Conservation (phyloP, 2,888 invertebrate genomes). For the Torymus aiolomorphi region DNA sequence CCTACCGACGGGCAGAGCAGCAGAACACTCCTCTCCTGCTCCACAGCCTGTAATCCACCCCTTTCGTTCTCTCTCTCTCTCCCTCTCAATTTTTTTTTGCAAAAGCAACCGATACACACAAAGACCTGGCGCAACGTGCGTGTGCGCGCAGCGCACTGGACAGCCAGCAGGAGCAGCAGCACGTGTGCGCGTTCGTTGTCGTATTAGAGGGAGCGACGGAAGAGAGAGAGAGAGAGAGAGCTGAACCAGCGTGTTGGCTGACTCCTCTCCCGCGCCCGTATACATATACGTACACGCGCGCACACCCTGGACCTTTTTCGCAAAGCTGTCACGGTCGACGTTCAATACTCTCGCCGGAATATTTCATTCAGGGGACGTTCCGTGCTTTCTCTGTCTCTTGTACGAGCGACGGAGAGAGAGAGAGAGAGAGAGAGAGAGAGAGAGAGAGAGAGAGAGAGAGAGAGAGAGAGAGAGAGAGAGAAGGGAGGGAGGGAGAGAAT, state of each 20-base stretch:
- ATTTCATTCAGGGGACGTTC: conserved; percentile 44
- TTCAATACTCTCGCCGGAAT: conserved; percentile 51
- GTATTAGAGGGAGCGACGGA: conserved; percentile 39
- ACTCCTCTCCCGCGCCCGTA: not conserved
- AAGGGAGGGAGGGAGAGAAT: conserved; percentile 3
- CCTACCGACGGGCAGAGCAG: too few relatives aligned
- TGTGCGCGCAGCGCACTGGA: conserved; percentile 19
- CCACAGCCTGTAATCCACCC: conserved; percentile 58
- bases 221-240: conserved; percentile 39
- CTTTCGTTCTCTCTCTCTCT: conserved; percentile 60
- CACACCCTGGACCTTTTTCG: conserved; percentile 48
- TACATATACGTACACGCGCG: too few relatives aligned
- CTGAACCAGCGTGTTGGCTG: conserved; percentile 30
- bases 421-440: not conserved
- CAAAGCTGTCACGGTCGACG: conserved; percentile 56
- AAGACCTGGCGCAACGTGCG: conserved; percentile 46
- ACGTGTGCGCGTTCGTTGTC: conserved; percentile 49
- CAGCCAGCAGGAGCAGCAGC: conserved; percentile 24
- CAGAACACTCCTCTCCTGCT: too few relatives aligned
- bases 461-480: not conserved
- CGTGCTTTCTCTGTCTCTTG: not conserved
- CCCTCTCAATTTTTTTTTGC: conserved; percentile 56
- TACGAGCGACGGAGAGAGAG: not conserved
- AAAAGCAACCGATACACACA: conserved; percentile 57
- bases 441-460: not conserved